Evolutionary conservation across 2,797 vertebrate species (phyloP).

Genomic region (Ateles fusciceps): DNA sequence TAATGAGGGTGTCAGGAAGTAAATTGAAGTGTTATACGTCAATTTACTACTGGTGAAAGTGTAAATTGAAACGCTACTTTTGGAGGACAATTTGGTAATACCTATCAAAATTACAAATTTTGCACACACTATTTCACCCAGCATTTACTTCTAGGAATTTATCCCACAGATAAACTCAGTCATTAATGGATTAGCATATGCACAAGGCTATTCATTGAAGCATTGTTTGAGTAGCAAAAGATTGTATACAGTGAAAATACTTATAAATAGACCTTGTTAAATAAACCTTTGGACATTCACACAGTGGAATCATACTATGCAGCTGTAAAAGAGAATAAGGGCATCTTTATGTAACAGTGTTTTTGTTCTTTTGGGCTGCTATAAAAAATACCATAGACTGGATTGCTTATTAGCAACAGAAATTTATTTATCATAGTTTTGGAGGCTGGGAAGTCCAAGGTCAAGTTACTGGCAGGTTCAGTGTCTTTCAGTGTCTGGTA

Average conservation of each 20-base stretch:
- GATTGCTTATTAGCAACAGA: neutral
- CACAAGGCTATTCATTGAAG: neutral
- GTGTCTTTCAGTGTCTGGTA: neutral
- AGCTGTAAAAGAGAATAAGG: neutral
- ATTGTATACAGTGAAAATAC: neutral
- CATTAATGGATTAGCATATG: neutral
- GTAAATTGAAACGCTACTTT: neutral
- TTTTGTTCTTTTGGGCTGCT: neutral
- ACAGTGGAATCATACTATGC: neutral
- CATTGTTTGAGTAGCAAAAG: neutral
- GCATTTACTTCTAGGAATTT: neutral
- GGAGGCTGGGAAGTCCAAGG: neutral
- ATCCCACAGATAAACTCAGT: neutral
- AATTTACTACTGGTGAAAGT: neutral
- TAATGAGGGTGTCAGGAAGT: neutral
- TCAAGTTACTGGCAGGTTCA: no score
- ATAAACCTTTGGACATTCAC: neutral
- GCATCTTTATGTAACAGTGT: neutral
- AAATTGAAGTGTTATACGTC: no score
- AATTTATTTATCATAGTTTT: neutral
- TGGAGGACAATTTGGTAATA: neutral
- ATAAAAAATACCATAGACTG: neutral
- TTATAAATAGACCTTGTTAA: neutral
- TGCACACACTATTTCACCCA: neutral
- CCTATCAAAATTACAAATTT: neutral